phyloP scores from a whole-genome alignment of 2,797 vertebrate genomes.

The Hypotaenidia okinawae region DNA sequence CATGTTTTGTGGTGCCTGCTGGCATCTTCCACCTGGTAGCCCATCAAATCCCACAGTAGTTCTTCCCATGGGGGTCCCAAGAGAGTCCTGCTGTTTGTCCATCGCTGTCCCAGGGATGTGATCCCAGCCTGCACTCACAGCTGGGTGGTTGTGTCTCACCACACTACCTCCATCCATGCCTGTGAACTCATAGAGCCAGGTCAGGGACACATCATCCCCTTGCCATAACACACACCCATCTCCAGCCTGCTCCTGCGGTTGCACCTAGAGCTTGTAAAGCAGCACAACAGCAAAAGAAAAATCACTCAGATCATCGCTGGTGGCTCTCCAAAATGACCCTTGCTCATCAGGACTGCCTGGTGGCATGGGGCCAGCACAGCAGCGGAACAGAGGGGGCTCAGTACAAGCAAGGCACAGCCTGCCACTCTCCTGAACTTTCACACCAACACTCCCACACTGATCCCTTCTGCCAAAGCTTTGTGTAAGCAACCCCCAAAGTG shows the following conservation, averaged over 20 bases:
- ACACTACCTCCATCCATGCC: neutral
- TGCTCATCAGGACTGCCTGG: neutral
- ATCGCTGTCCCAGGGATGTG: neutral
- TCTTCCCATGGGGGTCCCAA: neutral
- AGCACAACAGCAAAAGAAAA: neutral
- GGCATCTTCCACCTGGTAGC: neutral
- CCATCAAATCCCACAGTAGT: neutral
- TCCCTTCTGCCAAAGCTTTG: neutral
- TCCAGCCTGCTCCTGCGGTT: neutral
- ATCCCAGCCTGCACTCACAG: neutral
- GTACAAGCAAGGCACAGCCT: neutral
- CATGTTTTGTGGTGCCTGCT: no score
- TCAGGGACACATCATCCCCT: neutral
- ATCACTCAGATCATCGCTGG: neutral
- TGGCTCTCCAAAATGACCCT: neutral
- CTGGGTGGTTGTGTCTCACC: neutral
- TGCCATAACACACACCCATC: fast-evolving
- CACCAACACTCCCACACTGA: neutral
- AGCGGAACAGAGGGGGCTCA: neutral
- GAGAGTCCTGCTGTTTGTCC: neutral
- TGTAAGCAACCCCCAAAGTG: neutral
- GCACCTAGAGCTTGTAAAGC: neutral
- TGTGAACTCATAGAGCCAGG: fast-evolving
- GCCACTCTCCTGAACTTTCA: neutral
- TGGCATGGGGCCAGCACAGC: neutral